Conservation (phyloP, 2,113 vertebrate genomes). For the Mesoclemmys tuberculata region DNA sequence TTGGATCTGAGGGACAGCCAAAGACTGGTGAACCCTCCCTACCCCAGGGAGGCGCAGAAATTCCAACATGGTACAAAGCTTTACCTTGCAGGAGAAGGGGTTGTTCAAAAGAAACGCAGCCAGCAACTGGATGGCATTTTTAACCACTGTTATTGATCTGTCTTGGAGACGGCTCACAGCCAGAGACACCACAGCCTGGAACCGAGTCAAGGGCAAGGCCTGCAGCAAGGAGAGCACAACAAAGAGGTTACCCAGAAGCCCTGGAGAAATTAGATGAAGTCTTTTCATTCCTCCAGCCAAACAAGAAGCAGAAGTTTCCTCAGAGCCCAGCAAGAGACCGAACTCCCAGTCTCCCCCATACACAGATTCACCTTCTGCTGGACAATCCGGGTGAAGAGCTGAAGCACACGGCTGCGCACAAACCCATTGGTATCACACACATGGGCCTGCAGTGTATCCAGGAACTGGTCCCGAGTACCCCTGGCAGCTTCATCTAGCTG, state of each 20-base stretch:
- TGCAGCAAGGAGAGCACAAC: constrained; percentile 45
- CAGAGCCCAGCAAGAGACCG: not conserved
- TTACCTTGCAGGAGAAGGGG: constrained; percentile 97
- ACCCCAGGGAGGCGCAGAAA: not conserved
- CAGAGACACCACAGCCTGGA: constrained; percentile 89
- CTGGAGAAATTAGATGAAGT: not conserved
- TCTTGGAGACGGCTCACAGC: constrained; percentile 92
- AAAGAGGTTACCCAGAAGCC: not conserved
- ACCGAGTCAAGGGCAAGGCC: constrained; percentile 90
- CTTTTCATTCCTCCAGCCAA: not conserved
- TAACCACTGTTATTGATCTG: constrained; percentile 91
- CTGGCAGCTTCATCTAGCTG: constrained; percentile 85
- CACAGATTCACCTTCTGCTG: constrained; percentile 84
- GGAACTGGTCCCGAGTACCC: constrained; percentile 89
- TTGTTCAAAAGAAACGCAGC: constrained; percentile 94
- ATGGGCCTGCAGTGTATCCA: constrained; percentile 90
- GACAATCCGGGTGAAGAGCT: constrained; percentile 90
- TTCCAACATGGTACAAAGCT: rapidly evolving
- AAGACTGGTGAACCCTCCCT: not conserved
- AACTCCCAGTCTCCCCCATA: rapidly evolving
- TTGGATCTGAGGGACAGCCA: not conserved
- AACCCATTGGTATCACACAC: constrained; percentile 87
- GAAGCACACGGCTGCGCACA: constrained; percentile 90
- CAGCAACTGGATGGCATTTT: constrained; percentile 95
- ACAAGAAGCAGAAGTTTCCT: not conserved